Percentiles rank a stretch among this genome's conserved stretches.
phyloP scores from a whole-genome alignment of 2,797 vertebrate species.

The Limosa lapponica region DNA sequence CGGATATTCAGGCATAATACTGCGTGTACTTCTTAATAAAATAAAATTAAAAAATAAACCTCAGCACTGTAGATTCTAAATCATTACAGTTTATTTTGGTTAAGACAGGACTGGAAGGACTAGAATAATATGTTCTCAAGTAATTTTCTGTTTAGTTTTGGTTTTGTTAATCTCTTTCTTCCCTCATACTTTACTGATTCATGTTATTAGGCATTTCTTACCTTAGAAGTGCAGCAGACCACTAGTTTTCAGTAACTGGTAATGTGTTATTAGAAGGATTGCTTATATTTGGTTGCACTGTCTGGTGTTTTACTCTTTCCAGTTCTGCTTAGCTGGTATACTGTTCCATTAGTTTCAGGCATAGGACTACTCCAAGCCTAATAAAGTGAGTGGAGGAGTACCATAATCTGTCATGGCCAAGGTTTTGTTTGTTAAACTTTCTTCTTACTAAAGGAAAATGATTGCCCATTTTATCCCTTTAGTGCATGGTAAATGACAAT shows the following conservation, averaged over 20 bases:
- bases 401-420: background rate
- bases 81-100: background rate
- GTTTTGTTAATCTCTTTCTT: background rate
- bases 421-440: background rate
- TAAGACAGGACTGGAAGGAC: background rate
- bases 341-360: background rate
- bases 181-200: rapidly evolving
- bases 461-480: background rate
- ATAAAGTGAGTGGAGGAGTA: background rate
- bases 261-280: background rate
- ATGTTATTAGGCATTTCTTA: background rate
- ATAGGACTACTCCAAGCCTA: background rate
- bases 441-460: background rate
- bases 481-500: background rate
- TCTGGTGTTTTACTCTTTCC: background rate
- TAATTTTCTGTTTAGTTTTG: background rate
- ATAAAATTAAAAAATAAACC: background rate
- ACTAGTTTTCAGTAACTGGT: background rate
- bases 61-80: background rate
- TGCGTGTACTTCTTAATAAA: background rate
- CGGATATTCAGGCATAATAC: background rate
- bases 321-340: background rate
- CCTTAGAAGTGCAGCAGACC: background rate
- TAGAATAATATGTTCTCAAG: background rate
- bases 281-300: background rate